These are phyloP conservation scores for Oplegnathus fasciatus DNA, from an alignment of 2,113 vertebrate species.

Conservation along the genomic window DNA sequence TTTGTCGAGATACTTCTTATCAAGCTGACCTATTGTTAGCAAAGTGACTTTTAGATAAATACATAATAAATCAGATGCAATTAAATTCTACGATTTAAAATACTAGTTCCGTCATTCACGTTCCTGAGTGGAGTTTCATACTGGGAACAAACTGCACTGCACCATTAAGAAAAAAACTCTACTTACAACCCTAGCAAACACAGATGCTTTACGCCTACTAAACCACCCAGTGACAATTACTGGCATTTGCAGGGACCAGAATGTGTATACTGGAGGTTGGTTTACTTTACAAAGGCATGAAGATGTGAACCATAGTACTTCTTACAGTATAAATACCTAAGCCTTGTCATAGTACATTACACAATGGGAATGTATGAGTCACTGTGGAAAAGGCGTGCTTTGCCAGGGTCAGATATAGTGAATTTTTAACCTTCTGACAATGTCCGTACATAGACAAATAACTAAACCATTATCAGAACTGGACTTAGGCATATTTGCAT, in stretches of 20 bases:
- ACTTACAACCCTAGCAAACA: neutral
- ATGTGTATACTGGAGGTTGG: neutral
- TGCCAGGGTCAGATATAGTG: neutral
- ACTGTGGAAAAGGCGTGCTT: conserved; percentile 23
- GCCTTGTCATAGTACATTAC: conserved; percentile 18
- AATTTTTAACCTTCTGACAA: conserved; percentile 21
- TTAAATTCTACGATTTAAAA: neutral
- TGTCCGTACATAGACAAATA: neutral
- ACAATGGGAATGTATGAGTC: conserved; percentile 18
- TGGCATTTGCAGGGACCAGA: neutral
- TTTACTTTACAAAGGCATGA: neutral
- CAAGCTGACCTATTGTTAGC: neutral
- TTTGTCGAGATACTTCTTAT: neutral
- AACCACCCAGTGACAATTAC: neutral
- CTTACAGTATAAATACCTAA: conserved; percentile 5
- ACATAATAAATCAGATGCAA: neutral
- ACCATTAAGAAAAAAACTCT: neutral
- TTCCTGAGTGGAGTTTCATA: neutral
- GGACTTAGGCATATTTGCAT: neutral
- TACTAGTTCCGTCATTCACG: neutral
- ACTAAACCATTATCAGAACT: neutral
- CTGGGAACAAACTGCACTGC: neutral
- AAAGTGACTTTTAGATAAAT: neutral
- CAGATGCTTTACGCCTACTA: neutral
- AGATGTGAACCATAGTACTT: neutral